These are phyloP conservation scores for Agrenia bidenticulata DNA, from an alignment of 2,888 invertebrate genomes.

Conservation along the genomic window DNA sequence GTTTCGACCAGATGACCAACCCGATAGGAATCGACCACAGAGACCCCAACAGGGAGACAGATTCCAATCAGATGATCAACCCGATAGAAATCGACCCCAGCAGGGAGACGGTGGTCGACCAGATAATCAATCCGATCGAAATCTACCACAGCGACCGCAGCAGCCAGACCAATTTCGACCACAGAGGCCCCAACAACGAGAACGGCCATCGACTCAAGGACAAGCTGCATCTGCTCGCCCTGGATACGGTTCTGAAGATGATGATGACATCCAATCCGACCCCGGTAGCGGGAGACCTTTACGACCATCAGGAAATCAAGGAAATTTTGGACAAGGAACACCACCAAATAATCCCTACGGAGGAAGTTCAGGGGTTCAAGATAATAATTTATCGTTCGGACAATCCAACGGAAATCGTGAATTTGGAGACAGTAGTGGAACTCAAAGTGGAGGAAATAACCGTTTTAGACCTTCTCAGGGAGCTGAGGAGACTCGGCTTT, in stretches of 20 bases:
- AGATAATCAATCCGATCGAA: background rate
- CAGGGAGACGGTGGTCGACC: background rate
- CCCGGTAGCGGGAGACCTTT: background rate
- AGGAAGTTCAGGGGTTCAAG: background rate
- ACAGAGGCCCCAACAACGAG: conserved; percentile 14
- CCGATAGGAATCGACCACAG: background rate
- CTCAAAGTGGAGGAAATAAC: conserved; percentile 4
- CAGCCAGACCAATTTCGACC: conserved; percentile 1
- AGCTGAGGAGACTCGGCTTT: background rate
- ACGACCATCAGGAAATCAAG: conserved; percentile 18
- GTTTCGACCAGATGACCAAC: background rate
- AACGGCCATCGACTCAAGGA: background rate
- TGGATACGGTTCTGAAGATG: background rate
- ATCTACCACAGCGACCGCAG: background rate
- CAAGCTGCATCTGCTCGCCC: background rate
- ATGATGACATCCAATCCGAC: background rate
- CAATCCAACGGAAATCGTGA: background rate
- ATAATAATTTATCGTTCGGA: background rate
- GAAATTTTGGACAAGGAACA: conserved; percentile 16
- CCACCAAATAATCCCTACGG: conserved; percentile 6
- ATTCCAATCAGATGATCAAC: background rate
- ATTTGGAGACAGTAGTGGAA: background rate
- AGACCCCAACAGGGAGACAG: background rate
- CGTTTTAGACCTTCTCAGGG: conserved; percentile 1
- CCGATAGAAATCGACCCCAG: background rate